Evolutionary conservation across 2,113 vertebrate genomes (phyloP), one percentile per base, ranked within the genome.

Genomic region (Heterotis niloticus): DNA sequence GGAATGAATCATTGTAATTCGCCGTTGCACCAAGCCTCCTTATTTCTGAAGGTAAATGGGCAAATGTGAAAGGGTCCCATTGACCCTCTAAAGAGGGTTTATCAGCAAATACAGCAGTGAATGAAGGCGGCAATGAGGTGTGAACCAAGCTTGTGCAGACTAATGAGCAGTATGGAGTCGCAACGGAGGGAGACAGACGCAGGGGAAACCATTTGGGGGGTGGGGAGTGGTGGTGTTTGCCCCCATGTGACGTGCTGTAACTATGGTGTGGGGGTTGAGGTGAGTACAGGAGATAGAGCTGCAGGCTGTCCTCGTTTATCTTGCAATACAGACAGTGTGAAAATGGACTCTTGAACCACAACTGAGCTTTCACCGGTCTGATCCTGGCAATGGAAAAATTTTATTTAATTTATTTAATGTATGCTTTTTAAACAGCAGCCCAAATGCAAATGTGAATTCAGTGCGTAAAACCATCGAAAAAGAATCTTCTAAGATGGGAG

Each of bases 91-190:
- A 85, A 86, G 85, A 77, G 83, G 75, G 82, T 77, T 84, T 85
- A 86, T 86, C 79, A 82, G 81, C 79, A 83, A 86, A 86, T 81
- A 84, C 72, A 77, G 85, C 78, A 77, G 34, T 82, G 82, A 86
- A 87, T 83, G 69, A 84, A 80, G 76, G 78, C 83, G 80, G 76
- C 82, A 84, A 85, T 84, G 83, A 85, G 84, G 82, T 86, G 87
- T 85, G 85, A 85, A 85, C 76, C 82, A 68, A 75, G 62, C 77
- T 77, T 79, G 70, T 78, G 77, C 70, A 75, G 79, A 81, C 81
- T 85, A 88, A 88, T 88, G 84, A 84, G 83, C 75, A 68, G 67
- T 68, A 76, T 54, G 77, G 73, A 72, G 66, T n/a, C 26, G 70
- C 74, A 51, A 18, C 5, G 14, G n/a, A 59, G 62, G n/a, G 14